Conservation (phyloP, 2,113 vertebrate genomes). For the Axis porcinus region DNA sequence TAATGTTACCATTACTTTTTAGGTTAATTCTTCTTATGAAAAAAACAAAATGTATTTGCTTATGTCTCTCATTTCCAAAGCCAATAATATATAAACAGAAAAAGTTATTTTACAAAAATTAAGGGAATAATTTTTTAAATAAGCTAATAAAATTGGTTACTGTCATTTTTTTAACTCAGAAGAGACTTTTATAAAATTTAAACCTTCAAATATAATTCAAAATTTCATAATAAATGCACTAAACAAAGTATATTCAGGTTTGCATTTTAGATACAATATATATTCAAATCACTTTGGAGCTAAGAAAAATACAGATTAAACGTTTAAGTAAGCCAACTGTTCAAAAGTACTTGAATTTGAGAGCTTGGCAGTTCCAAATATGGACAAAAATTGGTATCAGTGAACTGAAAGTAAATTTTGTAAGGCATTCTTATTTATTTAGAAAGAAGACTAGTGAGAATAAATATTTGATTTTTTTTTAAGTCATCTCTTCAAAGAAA, state of each 20-base stretch:
- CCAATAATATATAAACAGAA: neutral
- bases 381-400: neutral
- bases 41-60: neutral
- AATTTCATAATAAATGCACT: neutral
- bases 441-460: neutral
- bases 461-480: neutral
- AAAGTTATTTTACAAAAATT: neutral
- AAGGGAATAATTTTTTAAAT: neutral
- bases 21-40: neutral
- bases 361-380: neutral
- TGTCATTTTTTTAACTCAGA: neutral
- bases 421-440: neutral
- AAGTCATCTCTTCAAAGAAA: neutral
- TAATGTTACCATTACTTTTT: neutral
- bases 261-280: neutral
- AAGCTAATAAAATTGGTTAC: neutral
- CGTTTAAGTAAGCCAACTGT: neutral
- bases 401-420: neutral
- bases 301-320: neutral
- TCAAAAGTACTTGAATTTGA: neutral
- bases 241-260: neutral
- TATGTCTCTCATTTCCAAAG: conserved; percentile 26
- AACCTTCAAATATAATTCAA: neutral
- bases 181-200: neutral
- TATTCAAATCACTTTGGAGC: neutral